Conservation (phyloP, 2,888 invertebrate species). For the Cataglyphis albicans region DNA sequence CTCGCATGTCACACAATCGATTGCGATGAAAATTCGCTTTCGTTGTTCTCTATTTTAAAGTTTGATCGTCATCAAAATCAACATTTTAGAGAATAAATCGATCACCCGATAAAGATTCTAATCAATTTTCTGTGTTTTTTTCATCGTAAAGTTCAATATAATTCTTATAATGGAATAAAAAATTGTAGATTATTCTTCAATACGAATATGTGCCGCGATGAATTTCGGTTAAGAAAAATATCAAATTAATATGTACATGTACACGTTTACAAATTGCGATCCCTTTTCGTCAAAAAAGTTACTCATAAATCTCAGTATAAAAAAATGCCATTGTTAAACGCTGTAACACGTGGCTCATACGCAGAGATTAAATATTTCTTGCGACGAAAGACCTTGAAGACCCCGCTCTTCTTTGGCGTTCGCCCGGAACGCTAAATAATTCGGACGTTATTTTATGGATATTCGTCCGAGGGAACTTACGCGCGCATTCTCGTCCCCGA, state of each 20-base stretch:
- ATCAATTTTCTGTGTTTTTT: constrained; percentile 3
- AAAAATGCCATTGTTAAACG: constrained; percentile 24
- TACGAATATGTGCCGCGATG: not conserved
- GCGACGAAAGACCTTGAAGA: constrained; percentile 53
- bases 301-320: constrained; percentile 22
- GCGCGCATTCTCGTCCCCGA: constrained; percentile 34
- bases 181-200: not conserved
- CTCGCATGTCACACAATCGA: constrained; percentile 15
- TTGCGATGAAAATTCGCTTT: constrained; percentile 48
- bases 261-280: constrained; percentile 9
- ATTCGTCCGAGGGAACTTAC: constrained; percentile 45
- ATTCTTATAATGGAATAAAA: not conserved
- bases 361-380: constrained; percentile 37
- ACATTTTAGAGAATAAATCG: constrained; percentile 21
- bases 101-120: not conserved
- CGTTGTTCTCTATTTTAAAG: constrained; percentile 35
- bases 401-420: constrained; percentile 51
- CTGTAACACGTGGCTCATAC: constrained; percentile 18
- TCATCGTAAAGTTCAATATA: not conserved
- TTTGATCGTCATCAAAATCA: constrained; percentile 35
- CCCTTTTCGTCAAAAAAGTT: not conserved
- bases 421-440: constrained; percentile 44
- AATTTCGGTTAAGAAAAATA: not conserved
- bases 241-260: not conserved
- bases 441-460: constrained; percentile 52